Evolutionary conservation across 2,888 invertebrate genomes (phyloP).

Genomic region (Habrosyne pyritoides): DNA sequence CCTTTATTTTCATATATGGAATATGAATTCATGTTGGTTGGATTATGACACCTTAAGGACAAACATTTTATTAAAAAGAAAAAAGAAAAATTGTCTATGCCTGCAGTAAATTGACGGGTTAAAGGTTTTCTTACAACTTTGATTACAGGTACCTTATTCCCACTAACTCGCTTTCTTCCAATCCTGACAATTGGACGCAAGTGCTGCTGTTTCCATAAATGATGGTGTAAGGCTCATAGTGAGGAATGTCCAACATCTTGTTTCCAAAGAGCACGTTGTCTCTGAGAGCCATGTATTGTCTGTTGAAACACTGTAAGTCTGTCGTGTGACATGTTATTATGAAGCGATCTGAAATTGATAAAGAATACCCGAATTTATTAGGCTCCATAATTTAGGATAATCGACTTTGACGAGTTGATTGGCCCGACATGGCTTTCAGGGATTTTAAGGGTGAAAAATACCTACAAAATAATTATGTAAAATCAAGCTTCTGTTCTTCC

Average conservation of each 20-base stretch:
- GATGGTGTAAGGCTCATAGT: conserved; percentile 45
- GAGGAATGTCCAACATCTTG: conserved; percentile 31
- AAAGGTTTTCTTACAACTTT: no score
- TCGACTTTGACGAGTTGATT: no score
- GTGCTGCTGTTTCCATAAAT: conserved; percentile 45
- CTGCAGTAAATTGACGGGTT: no score
- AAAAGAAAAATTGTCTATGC: no score
- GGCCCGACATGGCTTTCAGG: no score
- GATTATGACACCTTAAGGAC: no score
- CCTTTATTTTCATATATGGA: no score
- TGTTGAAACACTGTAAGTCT: conserved; percentile 60
- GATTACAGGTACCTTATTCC: conserved; percentile 56
- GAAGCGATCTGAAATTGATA: conserved; percentile 43
- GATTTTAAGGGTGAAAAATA: background rate
- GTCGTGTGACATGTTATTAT: conserved; percentile 57
- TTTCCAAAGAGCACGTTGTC: conserved; percentile 52
- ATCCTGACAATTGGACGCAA: conserved; percentile 50
- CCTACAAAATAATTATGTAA: no score
- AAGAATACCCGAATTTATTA: background rate
- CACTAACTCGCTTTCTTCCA: conserved; percentile 49
- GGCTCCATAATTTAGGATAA: background rate
- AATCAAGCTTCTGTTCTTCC: no score
- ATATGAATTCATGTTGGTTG: no score
- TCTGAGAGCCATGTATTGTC: conserved; percentile 50
- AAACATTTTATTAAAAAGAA: no score